These are phyloP conservation scores for Leptonema lineaticorne DNA, from an alignment of 1,140 invertebrate species.

Conservation along the genomic window DNA sequence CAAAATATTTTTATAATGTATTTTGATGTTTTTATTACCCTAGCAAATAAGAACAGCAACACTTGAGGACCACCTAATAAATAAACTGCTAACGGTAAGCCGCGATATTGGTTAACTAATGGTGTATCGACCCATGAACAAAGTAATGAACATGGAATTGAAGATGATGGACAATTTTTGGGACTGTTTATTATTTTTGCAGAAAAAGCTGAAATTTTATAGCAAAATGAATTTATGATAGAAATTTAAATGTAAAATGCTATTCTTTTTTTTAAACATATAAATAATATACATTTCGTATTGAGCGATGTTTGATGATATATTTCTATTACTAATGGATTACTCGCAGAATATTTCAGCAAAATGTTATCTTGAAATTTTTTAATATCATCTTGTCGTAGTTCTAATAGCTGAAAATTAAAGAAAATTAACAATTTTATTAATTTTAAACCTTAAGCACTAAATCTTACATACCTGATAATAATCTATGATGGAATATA, in stretches of 20 bases:
- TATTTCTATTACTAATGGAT: conserved; percentile 57
- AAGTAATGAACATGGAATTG: conserved; percentile 42
- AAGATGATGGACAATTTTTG: background rate
- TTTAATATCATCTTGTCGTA: conserved; percentile 48
- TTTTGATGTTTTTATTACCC: conserved; percentile 47
- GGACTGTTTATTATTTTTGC: background rate
- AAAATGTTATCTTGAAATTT: conserved; percentile 63
- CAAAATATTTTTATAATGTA: background rate
- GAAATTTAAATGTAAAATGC: too few relatives aligned
- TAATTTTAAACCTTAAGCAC: background rate
- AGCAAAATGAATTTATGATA: too few relatives aligned
- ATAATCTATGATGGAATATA: conserved; percentile 51
- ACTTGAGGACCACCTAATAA: conserved; percentile 61
- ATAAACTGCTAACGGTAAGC: conserved; percentile 57
- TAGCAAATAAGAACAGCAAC: conserved; percentile 63
- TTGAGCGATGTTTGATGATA: conserved; percentile 61
- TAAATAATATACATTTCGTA: conserved; percentile 55
- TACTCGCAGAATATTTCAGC: conserved; percentile 60
- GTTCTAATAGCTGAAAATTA: conserved; percentile 47
- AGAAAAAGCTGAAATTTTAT: too few relatives aligned
- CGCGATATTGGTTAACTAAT: conserved; percentile 51
- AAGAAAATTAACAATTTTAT: background rate
- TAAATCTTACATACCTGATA: conserved; percentile 49
- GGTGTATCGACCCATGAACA: conserved; percentile 47
- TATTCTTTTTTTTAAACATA: too few relatives aligned